Conservation (phyloP, 2,113 vertebrate species). For the Nestor notabilis region DNA sequence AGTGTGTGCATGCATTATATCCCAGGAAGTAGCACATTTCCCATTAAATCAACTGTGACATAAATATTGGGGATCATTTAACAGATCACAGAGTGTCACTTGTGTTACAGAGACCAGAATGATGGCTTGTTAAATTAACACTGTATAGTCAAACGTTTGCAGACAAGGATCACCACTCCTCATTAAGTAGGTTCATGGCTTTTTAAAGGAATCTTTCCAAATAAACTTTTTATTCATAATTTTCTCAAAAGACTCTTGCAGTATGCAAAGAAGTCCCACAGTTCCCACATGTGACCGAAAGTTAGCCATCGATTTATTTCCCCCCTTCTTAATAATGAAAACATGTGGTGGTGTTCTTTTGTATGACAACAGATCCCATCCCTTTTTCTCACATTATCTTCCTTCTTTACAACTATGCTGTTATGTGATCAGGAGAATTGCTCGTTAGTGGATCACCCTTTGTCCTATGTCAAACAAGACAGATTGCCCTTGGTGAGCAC, state of each 20-base stretch:
- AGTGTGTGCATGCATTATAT: conserved; percentile 56
- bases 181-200: background rate
- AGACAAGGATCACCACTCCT: conserved; percentile 32
- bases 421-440: background rate
- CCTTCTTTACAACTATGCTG: background rate
- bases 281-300: background rate
- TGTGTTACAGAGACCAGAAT: conserved; percentile 49
- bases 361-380: background rate
- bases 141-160: background rate
- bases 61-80: conserved; percentile 75
- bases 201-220: conserved; percentile 13
- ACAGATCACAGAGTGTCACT: conserved; percentile 52
- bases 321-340: background rate
- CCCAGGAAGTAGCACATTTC: conserved; percentile 68
- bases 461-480: background rate
- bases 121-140: conserved; percentile 56
- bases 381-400: background rate
- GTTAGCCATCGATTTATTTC: rapidly evolving
- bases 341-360: background rate
- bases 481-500: background rate
- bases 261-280: background rate
- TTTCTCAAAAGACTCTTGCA: background rate
- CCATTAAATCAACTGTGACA: conserved; percentile 69
- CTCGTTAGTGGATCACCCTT: background rate
- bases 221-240: background rate